These are phyloP conservation scores for Rhynchomys soricoides DNA, from an alignment of 2,113 vertebrate genomes.

Conservation along the genomic window DNA sequence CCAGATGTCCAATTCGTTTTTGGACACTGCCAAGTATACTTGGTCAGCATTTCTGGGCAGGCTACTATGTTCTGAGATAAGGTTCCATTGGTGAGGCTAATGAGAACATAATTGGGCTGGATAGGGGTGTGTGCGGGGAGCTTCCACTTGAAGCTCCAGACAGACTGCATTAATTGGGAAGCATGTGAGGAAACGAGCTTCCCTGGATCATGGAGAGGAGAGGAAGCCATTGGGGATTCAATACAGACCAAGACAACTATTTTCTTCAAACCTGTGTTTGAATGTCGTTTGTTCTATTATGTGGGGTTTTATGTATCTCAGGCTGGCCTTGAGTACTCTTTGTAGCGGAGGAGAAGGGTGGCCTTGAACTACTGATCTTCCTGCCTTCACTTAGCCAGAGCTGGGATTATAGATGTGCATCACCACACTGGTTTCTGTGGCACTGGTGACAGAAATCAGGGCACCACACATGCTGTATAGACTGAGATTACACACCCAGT, in stretches of 20 bases:
- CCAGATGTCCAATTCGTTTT: not conserved
- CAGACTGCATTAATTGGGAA: not conserved
- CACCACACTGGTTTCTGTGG: not conserved
- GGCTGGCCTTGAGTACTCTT: not conserved
- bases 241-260: not conserved
- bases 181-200: not conserved
- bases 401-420: no score
- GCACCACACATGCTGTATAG: no score
- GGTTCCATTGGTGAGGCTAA: not conserved
- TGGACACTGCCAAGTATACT: not conserved
- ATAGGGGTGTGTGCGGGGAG: not conserved
- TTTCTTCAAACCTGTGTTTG: not conserved
- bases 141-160: not conserved
- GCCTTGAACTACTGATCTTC: not conserved
- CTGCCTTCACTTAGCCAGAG: no score
- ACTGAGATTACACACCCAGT: not conserved
- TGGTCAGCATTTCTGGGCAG: not conserved
- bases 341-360: not conserved
- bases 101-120: not conserved
- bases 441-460: no score
- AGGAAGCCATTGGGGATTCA: not conserved
- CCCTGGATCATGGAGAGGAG: no score
- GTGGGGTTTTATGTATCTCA: no score
- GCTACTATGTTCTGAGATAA: not conserved
- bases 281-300: not conserved